phyloP scores from a whole-genome alignment of 2,113 vertebrate genomes.

The Cromileptes altivelis region DNA sequence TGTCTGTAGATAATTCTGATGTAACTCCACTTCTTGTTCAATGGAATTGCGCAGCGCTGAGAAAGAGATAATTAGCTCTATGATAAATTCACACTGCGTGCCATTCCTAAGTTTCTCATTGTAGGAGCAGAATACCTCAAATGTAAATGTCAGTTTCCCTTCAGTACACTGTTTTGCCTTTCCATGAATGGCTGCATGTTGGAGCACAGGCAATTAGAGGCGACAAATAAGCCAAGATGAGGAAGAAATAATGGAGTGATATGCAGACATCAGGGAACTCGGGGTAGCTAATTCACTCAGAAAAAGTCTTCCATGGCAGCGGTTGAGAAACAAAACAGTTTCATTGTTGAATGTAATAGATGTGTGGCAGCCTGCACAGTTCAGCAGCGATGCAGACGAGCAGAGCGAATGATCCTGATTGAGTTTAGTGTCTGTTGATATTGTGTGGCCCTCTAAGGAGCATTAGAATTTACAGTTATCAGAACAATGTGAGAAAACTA shows the following conservation, averaged over 20 bases:
- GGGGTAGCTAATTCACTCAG: constrained; percentile 20
- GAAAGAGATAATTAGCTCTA: constrained; percentile 51
- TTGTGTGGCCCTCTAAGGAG: neutral
- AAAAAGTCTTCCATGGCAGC: constrained; percentile 17
- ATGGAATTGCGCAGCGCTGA: constrained; percentile 30
- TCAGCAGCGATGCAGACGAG: constrained; percentile 18
- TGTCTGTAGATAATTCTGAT: constrained; percentile 65
- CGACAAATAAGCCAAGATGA: constrained; percentile 16
- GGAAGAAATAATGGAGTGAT: constrained; percentile 20
- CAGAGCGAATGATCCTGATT: constrained; percentile 21
- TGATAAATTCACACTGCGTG: constrained; percentile 38
- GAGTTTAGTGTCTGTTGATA: constrained; percentile 13
- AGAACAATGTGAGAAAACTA: constrained; percentile 12
- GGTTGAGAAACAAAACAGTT: constrained; percentile 8
- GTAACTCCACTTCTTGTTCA: constrained; percentile 50
- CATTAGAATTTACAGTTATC: neutral
- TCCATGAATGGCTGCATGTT: constrained; percentile 18
- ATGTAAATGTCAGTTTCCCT: constrained; percentile 37
- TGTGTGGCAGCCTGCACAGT: neutral
- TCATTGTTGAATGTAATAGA: constrained; percentile 26
- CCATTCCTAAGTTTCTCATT: constrained; percentile 26
- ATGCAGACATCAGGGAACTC: constrained; percentile 17
- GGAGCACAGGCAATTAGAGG: constrained; percentile 25
- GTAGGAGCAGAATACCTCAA: constrained; percentile 23
- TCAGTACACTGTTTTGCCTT: constrained; percentile 17